Evolutionary conservation across 2,888 invertebrate species (phyloP).

Genomic region (Drosophila limbata): DNA sequence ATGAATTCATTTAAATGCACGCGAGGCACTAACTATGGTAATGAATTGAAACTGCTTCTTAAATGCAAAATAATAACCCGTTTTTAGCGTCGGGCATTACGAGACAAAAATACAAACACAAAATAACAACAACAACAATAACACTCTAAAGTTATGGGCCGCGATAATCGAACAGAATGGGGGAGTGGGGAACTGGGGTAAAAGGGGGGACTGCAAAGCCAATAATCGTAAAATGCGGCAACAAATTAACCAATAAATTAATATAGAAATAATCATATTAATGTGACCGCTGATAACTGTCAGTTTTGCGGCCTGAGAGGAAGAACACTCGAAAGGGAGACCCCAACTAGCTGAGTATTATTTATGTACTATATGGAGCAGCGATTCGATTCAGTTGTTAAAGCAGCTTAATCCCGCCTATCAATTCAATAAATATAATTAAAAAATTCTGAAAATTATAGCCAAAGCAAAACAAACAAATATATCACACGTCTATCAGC

Average conservation of each 20-base stretch:
- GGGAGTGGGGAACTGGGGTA: slow-evolving; percentile 1
- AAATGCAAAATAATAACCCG: slow-evolving; percentile 77
- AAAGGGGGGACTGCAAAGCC: slow-evolving; percentile 43
- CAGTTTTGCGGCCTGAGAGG: slow-evolving; percentile 28
- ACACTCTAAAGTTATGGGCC: slow-evolving; percentile 63
- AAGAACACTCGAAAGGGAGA: slow-evolving; percentile 8
- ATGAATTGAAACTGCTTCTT: slow-evolving; percentile 75
- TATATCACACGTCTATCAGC: not conserved
- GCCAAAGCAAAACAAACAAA: not conserved
- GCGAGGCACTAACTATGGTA: slow-evolving; percentile 78
- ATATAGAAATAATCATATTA: slow-evolving; percentile 78
- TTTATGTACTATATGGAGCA: not conserved
- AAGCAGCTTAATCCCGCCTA: not conserved
- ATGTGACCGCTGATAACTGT: slow-evolving; percentile 74
- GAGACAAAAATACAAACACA: slow-evolving; percentile 20
- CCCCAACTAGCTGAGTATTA: slow-evolving; percentile 7
- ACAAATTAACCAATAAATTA: slow-evolving; percentile 81
- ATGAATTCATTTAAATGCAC: slow-evolving; percentile 81
- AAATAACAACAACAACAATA: slow-evolving; percentile 16
- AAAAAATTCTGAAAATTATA: not conserved
- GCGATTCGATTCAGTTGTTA: slow-evolving; percentile 1
- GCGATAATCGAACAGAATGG: slow-evolving; percentile 57
- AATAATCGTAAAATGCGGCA: slow-evolving; percentile 77
- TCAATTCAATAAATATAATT: slow-evolving; percentile 4
- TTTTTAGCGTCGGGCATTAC: slow-evolving; percentile 52